phyloP scores from a whole-genome alignment of 2,888 invertebrate species.

The Piscicola geometra region DNA sequence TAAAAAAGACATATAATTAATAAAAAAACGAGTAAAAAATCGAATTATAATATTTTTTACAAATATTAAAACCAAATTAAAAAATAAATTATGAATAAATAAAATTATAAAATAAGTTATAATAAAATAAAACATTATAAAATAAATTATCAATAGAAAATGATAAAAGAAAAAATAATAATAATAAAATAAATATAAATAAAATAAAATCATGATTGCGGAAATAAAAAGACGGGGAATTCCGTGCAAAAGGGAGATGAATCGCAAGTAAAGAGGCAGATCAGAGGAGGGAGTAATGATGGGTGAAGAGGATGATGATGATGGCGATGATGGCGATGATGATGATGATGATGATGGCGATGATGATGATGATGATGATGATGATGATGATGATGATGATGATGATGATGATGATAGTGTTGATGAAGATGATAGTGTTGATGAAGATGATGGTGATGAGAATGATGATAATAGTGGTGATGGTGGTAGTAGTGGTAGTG shows the following conservation, averaged over 20 bases:
- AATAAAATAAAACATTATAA: background rate
- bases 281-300: background rate
- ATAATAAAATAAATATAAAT: no score
- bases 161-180: background rate
- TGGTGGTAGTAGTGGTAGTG: background rate
- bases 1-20: background rate
- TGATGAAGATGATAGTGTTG: constrained; percentile 8
- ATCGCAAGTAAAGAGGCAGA: background rate
- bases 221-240: no score
- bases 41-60: no score
- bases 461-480: constrained; percentile 6
- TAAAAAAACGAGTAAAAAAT: background rate
- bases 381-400: constrained; percentile 31
- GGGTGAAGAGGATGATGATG: constrained; percentile 34
- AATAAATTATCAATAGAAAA: background rate
- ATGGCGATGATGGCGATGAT: constrained; percentile 36
- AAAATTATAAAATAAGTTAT: background rate
- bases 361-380: constrained; percentile 32
- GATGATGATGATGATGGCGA: constrained; percentile 36
- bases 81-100: background rate
- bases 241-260: no score
- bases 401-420: constrained; percentile 16
- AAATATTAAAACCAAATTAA: background rate
- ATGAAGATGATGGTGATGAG: constrained; percentile 10
- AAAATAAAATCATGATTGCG: no score